Conservation (phyloP, 2,888 invertebrate genomes). For the Eupithecia abbreviata region DNA sequence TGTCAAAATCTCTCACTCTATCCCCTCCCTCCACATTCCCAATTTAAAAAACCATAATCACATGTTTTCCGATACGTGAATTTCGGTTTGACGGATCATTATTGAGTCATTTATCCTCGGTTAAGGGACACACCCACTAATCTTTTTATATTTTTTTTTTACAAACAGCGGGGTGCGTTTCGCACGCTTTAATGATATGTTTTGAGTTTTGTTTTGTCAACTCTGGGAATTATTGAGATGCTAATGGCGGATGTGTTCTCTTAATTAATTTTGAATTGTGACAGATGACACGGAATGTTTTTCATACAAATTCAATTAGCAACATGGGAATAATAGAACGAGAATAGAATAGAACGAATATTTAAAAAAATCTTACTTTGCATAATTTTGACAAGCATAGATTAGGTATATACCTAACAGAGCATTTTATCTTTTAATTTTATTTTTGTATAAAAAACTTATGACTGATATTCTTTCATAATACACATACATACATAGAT, state of each 20-base stretch:
- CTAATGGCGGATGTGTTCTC: slow-evolving; percentile 38
- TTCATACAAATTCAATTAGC: background rate
- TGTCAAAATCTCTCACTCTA: slow-evolving; percentile 40
- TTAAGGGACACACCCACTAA: slow-evolving; percentile 73
- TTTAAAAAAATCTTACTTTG: too few relatives aligned
- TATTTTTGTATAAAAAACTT: too few relatives aligned
- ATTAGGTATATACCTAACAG: background rate
- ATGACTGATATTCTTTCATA: too few relatives aligned
- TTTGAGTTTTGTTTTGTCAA: slow-evolving; percentile 54
- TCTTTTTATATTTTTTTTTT: slow-evolving; percentile 46
- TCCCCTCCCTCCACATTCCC: slow-evolving; percentile 50
- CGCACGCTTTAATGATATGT: slow-evolving; percentile 66
- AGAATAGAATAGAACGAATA: too few relatives aligned
- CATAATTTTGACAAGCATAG: background rate
- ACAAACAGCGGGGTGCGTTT: slow-evolving; percentile 51
- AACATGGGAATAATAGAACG: background rate
- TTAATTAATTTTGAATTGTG: slow-evolving; percentile 36
- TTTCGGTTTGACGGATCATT: slow-evolving; percentile 70
- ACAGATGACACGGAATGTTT: slow-evolving; percentile 20
- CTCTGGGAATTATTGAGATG: slow-evolving; percentile 33
- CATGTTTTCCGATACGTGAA: slow-evolving; percentile 75
- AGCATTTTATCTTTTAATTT: too few relatives aligned
- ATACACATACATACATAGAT: too few relatives aligned
- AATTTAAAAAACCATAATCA: slow-evolving; percentile 70
- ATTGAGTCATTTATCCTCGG: slow-evolving; percentile 74